These are phyloP conservation scores for Tetramorium bicarinatum DNA, from an alignment of 2,888 invertebrate species.

Conservation along the genomic window DNA sequence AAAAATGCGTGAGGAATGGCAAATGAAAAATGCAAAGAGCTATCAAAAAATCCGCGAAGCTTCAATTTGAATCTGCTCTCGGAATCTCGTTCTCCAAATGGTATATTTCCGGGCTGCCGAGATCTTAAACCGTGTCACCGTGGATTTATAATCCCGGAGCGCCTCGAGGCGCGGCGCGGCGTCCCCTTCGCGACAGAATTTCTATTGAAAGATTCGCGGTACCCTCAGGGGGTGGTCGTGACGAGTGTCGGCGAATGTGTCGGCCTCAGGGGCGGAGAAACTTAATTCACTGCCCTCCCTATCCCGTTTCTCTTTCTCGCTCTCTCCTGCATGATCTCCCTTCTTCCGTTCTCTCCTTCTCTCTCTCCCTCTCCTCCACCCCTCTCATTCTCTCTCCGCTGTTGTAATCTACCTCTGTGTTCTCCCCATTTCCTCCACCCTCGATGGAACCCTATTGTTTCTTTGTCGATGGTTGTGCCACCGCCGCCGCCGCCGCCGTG, in stretches of 20 bases:
- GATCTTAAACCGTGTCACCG: not conserved
- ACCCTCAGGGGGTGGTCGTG: slow-evolving; percentile 76
- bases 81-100: slow-evolving; percentile 4
- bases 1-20: not conserved
- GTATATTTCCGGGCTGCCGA: not conserved
- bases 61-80: not conserved
- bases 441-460: slow-evolving; percentile 25
- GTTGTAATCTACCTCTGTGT: slow-evolving; percentile 24
- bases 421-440: slow-evolving; percentile 29
- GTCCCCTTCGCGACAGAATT: slow-evolving; percentile 69
- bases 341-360: slow-evolving; percentile 14
- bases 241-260: slow-evolving; percentile 76
- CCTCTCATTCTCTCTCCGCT: not conserved
- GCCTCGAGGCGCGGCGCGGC: slow-evolving; percentile 60
- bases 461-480: slow-evolving; percentile 18
- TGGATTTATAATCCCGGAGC: slow-evolving; percentile 53
- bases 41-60: not conserved
- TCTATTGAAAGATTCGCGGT: slow-evolving; percentile 75
- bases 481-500: not conserved
- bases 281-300: slow-evolving; percentile 77
- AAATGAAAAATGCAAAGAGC: not conserved
- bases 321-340: slow-evolving; percentile 45
- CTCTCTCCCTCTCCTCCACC: slow-evolving; percentile 23
- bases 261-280: slow-evolving; percentile 79
- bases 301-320: slow-evolving; percentile 54